Evolutionary conservation across 2,888 invertebrate species (phyloP), one percentile per base, ranked within the genome.

Genomic region (Napeogenes sylphis): DNA sequence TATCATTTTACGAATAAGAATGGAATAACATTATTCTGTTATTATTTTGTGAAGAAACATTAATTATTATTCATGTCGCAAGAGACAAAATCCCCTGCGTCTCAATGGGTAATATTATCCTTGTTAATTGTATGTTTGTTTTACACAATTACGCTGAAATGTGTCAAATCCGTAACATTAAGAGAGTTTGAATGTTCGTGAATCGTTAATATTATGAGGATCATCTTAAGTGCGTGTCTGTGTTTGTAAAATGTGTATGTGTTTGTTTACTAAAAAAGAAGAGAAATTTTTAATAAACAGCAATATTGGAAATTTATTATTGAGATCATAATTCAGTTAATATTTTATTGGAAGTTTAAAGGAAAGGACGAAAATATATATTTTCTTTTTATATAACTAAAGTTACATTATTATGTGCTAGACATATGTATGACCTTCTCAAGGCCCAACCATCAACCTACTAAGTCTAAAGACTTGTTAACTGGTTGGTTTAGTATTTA

Each of bases 51-150:
- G 51, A 13, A 21, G 51, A 51, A 10, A 51, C 51, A 35, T 35
- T 55, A 42, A 46, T 59, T 33, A 55, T 21, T 59, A 59, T 55
- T 45, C 21, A 54, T 46, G 55, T 38, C 46, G 35, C 33, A 30
- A 30, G 53, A 59, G 45, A 55, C 32, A 53, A 53, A 60, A 46
- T 21, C 35, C 38, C 21, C 46, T 12, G 51, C 30, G 51, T 51
- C 30, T 51, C 21, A 30, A 30, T 51, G 51, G 51, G 51, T 30
- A 51, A 51, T 51, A 46, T 55, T 55, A 60, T 60, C n/a, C 55
- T 55, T 55, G 33, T 60, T 54, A 46, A 54, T 38, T 42, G 32
- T 51, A 38, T 56, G 47, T 51, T 61, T 51, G 47, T 38, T 61
- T 61, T 56, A 46, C 56, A 56, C 47, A 61, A 56, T 61, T 10